Evolutionary conservation across 1,140 invertebrate species (phyloP), one percentile per base, ranked within the genome.

Genomic region (Drosophila albomicans): DNA sequence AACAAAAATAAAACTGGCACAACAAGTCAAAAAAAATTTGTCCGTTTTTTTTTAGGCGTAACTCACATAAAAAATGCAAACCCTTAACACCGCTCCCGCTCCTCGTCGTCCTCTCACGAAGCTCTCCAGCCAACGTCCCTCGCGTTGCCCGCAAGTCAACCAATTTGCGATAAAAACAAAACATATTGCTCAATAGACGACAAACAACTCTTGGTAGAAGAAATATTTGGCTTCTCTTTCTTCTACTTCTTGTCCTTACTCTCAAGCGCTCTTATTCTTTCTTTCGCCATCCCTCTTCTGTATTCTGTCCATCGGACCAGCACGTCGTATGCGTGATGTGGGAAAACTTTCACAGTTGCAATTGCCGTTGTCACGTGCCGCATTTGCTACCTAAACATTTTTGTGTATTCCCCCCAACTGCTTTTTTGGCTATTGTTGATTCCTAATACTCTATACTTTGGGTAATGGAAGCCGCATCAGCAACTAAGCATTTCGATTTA

Each of bases 161-260:
- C 85, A 88, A 88, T 88, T 84, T 89, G 85, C 80, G 85, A 89
- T 88, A 89, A 88, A 88, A 89, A 81, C 80, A 88, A 84, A 88
- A 89, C 81, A 89, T 84, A 89, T 88, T 81, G 81, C 85, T 89
- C 77, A 75, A 84, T 89, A 82, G 76, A 80, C 69, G 79, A 84
- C 84, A 80, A 69, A 66, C 64, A 57, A 30, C 48, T 25, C 20
- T 46, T 20, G 28, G 5, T 13, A 46, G 30, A 32, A 38, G 28
- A 32, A 52, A 59, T 46, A 32, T 56, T 68, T 52, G 35, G 30
- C 67, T 38, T 16, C 1, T 0, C 43, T 20, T 20, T 7, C 15
- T 49, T 15, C 59, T 35, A n/a, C 2, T n/a, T 54, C 32, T 15
- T 25, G 20, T 25, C 20, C 20, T 25, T 25, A 25, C 20, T 25